phyloP scores from a whole-genome alignment of 1,140 invertebrate genomes.

The Drosophila baimaii region DNA sequence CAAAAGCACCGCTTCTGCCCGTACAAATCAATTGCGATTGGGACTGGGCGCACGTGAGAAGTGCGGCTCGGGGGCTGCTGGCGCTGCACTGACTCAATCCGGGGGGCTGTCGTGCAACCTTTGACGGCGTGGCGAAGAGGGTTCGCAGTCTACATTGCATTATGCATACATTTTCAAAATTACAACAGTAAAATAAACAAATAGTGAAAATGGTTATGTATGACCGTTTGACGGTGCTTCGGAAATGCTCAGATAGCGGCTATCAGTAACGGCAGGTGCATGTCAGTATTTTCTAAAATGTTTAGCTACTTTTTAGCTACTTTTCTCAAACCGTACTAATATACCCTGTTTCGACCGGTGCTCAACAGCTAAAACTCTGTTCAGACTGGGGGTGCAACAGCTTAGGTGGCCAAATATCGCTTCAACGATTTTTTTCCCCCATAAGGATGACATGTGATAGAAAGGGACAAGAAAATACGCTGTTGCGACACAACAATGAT shows the following conservation, averaged over 20 bases:
- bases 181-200: conserved; percentile 39
- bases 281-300: not conserved
- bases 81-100: conserved; percentile 6
- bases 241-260: not conserved
- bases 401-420: too few species aligned
- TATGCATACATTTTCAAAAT: conserved; percentile 23
- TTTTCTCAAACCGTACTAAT: too few species aligned
- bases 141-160: conserved; percentile 16
- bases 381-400: too few species aligned
- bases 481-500: too few species aligned
- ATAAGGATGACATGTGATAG: too few species aligned
- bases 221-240: not conserved
- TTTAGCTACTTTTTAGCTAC: too few species aligned
- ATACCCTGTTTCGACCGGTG: too few species aligned
- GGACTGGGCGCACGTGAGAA: conserved; percentile 1
- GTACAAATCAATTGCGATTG: conserved; percentile 45
- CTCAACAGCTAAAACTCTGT: too few species aligned
- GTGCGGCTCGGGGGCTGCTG: not conserved
- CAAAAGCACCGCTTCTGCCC: not conserved
- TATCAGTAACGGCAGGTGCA: not conserved
- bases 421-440: too few species aligned
- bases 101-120: not conserved
- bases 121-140: not conserved
- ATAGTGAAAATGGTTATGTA: conserved; percentile 15
- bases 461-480: too few species aligned